Evolutionary conservation across 2,797 vertebrate genomes (phyloP).

Genomic region (Eurystomus glaucurus): DNA sequence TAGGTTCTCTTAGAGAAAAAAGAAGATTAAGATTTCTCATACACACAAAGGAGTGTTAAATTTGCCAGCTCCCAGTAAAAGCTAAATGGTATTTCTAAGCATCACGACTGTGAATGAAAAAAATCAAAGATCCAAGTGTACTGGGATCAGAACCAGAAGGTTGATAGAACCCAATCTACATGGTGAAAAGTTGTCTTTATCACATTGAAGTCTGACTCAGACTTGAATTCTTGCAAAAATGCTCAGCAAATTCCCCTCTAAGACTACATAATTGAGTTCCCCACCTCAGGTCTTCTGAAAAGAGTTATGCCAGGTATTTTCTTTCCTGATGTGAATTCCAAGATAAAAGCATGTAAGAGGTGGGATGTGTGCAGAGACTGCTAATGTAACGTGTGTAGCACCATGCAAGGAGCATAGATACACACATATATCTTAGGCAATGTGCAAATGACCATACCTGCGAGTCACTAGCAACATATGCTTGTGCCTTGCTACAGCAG

Average conservation of each 20-base stretch:
- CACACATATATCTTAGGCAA: not conserved
- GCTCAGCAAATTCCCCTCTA: not conserved
- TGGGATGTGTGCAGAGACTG: not conserved
- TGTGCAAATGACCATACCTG: not conserved
- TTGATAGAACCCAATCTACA: not conserved
- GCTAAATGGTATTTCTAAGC: not conserved
- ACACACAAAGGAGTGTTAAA: not conserved
- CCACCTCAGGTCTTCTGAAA: not conserved
- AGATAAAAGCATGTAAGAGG: not conserved
- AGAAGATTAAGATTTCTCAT: conserved; percentile 2
- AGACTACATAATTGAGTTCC: not conserved
- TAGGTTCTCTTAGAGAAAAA: not conserved
- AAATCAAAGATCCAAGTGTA: not conserved
- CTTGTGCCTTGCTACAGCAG: not conserved
- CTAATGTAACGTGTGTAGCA: not conserved
- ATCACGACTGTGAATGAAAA: not conserved
- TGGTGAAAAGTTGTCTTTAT: not conserved
- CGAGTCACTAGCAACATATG: not conserved
- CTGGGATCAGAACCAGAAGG: not conserved
- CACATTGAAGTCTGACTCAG: not conserved
- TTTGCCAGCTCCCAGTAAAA: not conserved
- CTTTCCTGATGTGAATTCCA: not conserved
- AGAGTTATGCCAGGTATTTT: not conserved
- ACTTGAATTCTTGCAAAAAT: not conserved
- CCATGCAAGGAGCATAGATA: not conserved